These are phyloP conservation scores for Hycleus cichorii DNA, from an alignment of 1,140 invertebrate species.

Conservation along the genomic window DNA sequence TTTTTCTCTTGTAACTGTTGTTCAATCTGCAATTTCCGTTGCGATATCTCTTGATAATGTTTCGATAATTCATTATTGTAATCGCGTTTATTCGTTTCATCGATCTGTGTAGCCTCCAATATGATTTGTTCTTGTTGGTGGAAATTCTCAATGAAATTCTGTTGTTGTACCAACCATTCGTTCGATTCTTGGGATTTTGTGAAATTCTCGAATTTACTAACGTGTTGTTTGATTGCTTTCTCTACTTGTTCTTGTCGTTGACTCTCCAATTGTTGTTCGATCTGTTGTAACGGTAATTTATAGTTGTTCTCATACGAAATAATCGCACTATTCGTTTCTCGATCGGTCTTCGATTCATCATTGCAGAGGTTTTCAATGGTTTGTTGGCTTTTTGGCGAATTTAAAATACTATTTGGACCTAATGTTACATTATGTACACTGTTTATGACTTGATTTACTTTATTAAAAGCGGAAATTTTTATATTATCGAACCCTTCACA, in stretches of 20 bases:
- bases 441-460: slow-evolving; percentile 35
- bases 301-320: neutral
- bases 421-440: slow-evolving; percentile 37
- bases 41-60: slow-evolving; percentile 37
- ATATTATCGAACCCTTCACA: slow-evolving; percentile 38
- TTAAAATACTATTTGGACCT: slow-evolving; percentile 30
- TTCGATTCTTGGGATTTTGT: slow-evolving; percentile 22
- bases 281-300: slow-evolving; percentile 21
- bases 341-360: too few species aligned
- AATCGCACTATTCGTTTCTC: neutral
- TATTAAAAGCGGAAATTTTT: slow-evolving; percentile 41
- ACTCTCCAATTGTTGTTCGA: slow-evolving; percentile 30
- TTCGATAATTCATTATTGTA: slow-evolving; percentile 34
- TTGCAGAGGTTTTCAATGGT: neutral
- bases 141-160: slow-evolving; percentile 36
- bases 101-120: slow-evolving; percentile 34
- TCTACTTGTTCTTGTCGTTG: slow-evolving; percentile 31
- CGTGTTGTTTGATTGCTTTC: slow-evolving; percentile 22
- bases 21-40: slow-evolving; percentile 38
- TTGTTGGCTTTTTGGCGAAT: slow-evolving; percentile 28
- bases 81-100: slow-evolving; percentile 36
- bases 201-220: slow-evolving; percentile 26
- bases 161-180: slow-evolving; percentile 36
- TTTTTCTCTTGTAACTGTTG: slow-evolving; percentile 40
- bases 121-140: slow-evolving; percentile 30